Conservation (phyloP, 2,888 invertebrate species). For the Neoaliturus tenellus region DNA sequence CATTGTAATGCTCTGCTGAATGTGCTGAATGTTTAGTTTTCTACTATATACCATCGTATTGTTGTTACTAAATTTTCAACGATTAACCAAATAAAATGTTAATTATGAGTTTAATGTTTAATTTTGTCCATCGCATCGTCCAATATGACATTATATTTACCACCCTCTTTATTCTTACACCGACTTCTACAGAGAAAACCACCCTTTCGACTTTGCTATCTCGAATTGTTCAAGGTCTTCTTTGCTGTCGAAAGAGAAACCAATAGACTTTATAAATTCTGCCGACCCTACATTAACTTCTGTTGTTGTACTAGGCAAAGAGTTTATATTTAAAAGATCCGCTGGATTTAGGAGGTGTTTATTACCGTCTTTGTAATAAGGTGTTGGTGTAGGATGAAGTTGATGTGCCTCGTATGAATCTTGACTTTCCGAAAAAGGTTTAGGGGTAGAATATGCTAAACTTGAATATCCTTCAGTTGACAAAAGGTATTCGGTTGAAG, state of each 20-base stretch:
- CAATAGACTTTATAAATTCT: background rate
- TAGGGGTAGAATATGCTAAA: conserved; percentile 12
- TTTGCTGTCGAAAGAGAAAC: background rate
- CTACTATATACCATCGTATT: no score
- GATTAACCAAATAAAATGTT: no score
- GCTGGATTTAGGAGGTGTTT: background rate
- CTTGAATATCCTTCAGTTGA: background rate
- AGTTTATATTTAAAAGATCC: conserved; percentile 2
- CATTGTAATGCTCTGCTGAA: no score
- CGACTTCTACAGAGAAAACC: background rate
- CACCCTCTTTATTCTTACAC: background rate
- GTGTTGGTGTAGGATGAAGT: background rate
- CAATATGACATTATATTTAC: background rate
- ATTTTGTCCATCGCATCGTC: no score
- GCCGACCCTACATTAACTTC: background rate
- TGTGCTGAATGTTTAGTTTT: no score
- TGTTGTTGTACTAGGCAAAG: background rate
- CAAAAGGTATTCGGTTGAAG: background rate
- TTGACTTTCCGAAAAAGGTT: background rate
- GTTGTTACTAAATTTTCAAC: no score
- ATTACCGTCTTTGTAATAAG: background rate
- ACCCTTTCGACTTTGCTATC: background rate
- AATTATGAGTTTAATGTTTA: no score
- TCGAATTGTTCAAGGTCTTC: background rate
- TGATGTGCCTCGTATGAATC: background rate